Evolutionary conservation across 1,140 invertebrate genomes (phyloP), one percentile per base, ranked within the genome.

Genomic region (Micrasema minimum): DNA sequence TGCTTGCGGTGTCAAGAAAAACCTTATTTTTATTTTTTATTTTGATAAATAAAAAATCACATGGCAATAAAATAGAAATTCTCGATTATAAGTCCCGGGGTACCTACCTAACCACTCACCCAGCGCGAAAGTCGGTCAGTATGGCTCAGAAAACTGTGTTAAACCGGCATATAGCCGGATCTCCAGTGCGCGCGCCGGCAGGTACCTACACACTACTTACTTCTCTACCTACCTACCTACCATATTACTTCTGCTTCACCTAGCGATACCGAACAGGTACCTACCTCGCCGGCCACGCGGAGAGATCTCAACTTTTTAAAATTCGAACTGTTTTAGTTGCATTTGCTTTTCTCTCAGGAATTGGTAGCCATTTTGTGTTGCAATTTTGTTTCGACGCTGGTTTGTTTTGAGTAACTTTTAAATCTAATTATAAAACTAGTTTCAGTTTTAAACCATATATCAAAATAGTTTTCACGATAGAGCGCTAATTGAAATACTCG

Each of bases 101-200:
- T 31, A 31, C 23, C 9, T 31, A 48, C 62, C 46, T 66, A 38
- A 38, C 64, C 48, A 53, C 64, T 66, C 64, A 66, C 64, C 64
- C 46, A 66, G 16, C 48, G 61, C 59, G 72, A 73, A 73, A 73
- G 72, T 73, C 72, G 72, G 72, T 73, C 72, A 73, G 50, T 69
- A 51, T 69, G 67, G 62, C 66, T 68, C 66, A 69, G 72, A 69
- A 64, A 73, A 69, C 72, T 73, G 72, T 72, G 71, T 73, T 73
- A 73, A 64, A 65, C 23, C 59, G 45, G 43, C 71, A 53, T 67
- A 48, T 22, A 73, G 67, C 72, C 72, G 72, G 72, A 73, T 73
- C 59, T 64, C 72, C 64, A 61, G 12, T 48, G 23, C 6, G 46
- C 23, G 23, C 6, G 46, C 23, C 45, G 23, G n/a, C 46, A 7